Evolutionary conservation across 1,140 invertebrate species (phyloP), one percentile per base, ranked within the genome.

Genomic region (Zelostemma sp.): DNA sequence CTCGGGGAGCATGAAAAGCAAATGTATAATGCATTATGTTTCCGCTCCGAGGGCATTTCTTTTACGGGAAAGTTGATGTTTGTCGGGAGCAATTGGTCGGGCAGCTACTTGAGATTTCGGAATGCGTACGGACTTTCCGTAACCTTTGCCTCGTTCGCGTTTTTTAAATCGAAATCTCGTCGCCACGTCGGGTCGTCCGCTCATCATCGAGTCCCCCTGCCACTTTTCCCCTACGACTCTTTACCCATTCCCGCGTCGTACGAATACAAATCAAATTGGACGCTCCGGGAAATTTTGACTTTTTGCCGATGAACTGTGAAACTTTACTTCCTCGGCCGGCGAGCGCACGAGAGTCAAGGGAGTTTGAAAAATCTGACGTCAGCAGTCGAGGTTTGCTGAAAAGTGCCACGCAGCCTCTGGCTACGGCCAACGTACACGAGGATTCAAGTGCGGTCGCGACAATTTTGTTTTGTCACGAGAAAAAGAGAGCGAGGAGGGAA

Each of bases 141-240:
- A 80, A 79, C 77, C 80, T 82, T 69, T 81, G 81, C 80, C 68
- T 78, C 80, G 82, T 84, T 51, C 73, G 80, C 80, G 79, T 83
- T 82, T 83, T 81, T 83, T 78, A 80, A 82, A 77, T 61, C 71
- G 49, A 53, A 73, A 75, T 78, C 69, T 72, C 25, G 28, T 47
- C 25, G 25, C 48, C 50, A 61, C 61, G 17, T 54, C 64, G 46
- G 56, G 17, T 69, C 62, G 18, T 28, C 21, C 38, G 45, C 12
- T 45, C n/a, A 6, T 31, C 16, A 14, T 9, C 45, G 38, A 61
- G 35, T 17, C 19, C 33, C 35, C 12, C 19, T 31, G 18, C 16
- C 25, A 28, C 18, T 45, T 6, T n/a, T 47, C 18, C 46, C 35
- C 16, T 9, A 31, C 15, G 47, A n/a, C 58, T 66, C 65, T 72